Evolutionary conservation across 64 coral and sea anemone genomes (phyloP), one percentile per base, ranked within the genome.

Genomic region (Montipora foliosa): DNA sequence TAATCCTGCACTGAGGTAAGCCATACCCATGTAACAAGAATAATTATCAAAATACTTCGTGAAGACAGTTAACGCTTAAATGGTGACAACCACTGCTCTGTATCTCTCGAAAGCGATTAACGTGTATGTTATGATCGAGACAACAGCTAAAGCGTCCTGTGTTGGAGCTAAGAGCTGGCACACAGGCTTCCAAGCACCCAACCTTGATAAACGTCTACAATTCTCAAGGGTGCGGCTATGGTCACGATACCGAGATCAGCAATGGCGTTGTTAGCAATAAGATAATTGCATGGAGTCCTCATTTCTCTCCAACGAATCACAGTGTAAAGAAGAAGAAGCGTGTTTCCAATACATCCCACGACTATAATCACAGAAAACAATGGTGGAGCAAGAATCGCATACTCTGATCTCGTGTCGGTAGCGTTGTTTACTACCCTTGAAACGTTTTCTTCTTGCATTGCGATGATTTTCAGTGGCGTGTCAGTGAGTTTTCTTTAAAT

Each of bases 271-370:
- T 93, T 97, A 58, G 91, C 87, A 72, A 97, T 89, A 13, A 97
- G 84, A 47, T 95, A 97, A 78, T 97, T 97, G 24, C 96, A 97
- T 2, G 96, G 88, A 12, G 93, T 97, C 10, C 88, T 87, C 81
- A 97, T 89, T 11, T 91, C 91, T 76, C 75, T 58, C 92, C 96
- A 94, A 25, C 96, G 92, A 44, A 97, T 44, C 29, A 95, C 64
- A 6, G 93, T 95, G 44, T 79, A 87, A n/a, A n/a, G n/a, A 22
- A 97, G 89, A 14, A 97, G 89, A 16, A 97, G 68, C 69, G 58
- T 47, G 73, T 88, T 95, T 6, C 96, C 96, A 15, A 89, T 75
- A 29, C 85, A 67, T 17, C 96, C 96, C 1, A 80, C 66, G 4
- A 92, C 66, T 3, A 94, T 90, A 22, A 97, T 95, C 0, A 83